Percentiles rank a stretch among this genome's conserved stretches.
Conservation (phyloP, 2,113 vertebrate species). For the Lepidothrix coronata region DNA sequence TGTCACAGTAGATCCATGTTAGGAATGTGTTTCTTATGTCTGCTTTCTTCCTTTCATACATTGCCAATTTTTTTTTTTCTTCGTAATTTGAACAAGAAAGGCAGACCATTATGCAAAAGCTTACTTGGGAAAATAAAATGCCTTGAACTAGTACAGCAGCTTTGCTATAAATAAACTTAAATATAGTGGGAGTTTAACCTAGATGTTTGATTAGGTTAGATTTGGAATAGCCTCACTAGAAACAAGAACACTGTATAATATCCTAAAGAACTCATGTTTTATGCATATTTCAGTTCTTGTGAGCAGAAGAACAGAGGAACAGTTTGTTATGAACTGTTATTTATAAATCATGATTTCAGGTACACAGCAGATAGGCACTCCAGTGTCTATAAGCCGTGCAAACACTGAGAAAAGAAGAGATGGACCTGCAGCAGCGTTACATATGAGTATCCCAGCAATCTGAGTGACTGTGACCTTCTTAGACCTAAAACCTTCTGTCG, state of each 20-base stretch:
- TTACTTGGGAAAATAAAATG: slow-evolving; percentile 43
- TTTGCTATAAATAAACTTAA: slow-evolving; percentile 29
- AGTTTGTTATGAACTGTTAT: background rate
- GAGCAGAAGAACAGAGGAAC: background rate
- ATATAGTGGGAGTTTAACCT: background rate
- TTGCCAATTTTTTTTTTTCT: slow-evolving; percentile 10
- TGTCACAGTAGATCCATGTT: slow-evolving; percentile 39
- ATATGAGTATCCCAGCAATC: background rate
- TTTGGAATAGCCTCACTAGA: background rate
- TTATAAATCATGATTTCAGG: background rate
- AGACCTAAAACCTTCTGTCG: background rate
- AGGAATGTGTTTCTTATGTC: slow-evolving; percentile 52
- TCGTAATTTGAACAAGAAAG: slow-evolving; percentile 10
- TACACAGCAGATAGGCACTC: background rate
- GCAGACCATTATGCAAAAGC: background rate
- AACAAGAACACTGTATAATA: background rate
- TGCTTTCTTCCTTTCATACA: slow-evolving; percentile 16
- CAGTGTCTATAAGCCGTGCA: background rate
- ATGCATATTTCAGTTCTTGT: background rate
- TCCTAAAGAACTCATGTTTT: background rate
- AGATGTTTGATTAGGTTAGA: background rate
- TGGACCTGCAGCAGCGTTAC: background rate
- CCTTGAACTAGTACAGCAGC: slow-evolving; percentile 23
- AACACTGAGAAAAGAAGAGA: background rate
- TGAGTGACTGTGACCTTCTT: background rate